phyloP scores from a whole-genome alignment of 2,797 vertebrate genomes.

The Malacoraja senta region DNA sequence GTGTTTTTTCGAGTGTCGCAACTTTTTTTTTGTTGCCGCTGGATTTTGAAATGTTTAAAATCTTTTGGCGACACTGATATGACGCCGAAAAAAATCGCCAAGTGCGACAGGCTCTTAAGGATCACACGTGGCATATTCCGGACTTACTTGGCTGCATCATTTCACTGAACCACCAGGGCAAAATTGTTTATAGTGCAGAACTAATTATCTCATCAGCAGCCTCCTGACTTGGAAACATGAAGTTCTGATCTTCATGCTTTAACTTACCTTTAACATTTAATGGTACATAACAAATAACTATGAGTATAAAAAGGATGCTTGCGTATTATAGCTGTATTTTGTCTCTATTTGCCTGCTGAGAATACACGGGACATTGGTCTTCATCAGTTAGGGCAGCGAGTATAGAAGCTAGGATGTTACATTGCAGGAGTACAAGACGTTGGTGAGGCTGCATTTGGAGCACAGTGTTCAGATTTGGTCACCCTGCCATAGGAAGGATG shows the following conservation, averaged over 20 bases:
- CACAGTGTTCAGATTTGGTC: too few species aligned
- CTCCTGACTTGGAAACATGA: not conserved
- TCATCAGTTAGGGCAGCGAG: too few species aligned
- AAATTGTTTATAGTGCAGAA: not conserved
- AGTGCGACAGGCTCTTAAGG: too few species aligned
- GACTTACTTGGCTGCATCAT: not conserved
- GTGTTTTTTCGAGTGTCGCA: too few species aligned
- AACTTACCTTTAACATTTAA: not conserved
- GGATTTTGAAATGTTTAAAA: too few species aligned
- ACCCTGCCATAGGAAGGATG: too few species aligned
- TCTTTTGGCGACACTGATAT: too few species aligned
- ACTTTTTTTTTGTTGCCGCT: too few species aligned
- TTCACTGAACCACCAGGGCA: not conserved
- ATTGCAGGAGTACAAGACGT: too few species aligned
- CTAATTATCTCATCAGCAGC: not conserved
- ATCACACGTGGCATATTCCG: not conserved
- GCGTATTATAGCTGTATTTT: not conserved
- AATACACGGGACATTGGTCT: not conserved
- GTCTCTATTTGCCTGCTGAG: not conserved
- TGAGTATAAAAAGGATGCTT: not conserved
- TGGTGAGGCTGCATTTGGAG: too few species aligned
- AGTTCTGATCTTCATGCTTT: not conserved
- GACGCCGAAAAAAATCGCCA: too few species aligned
- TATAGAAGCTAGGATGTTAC: too few species aligned
- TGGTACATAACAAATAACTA: not conserved